A percentile compares a stretch with the other conserved stretches of the same genome.
phyloP scores from a whole-genome alignment of 37 sponge, comb jelly and placozoan genomes.

The Haliclona indistincta region DNA sequence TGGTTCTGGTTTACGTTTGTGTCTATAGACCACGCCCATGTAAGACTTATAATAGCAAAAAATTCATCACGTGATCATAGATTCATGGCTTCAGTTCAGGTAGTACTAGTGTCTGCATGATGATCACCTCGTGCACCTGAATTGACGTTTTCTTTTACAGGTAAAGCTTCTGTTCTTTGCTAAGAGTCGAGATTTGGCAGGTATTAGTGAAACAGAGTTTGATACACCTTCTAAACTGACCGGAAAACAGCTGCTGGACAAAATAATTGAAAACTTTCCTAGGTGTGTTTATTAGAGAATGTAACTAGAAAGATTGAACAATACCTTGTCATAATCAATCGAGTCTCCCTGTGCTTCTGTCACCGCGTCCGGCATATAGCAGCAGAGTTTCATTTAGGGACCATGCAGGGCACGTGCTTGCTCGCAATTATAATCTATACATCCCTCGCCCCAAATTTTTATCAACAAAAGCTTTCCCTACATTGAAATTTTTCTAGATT shows the following conservation, averaged over 20 bases:
- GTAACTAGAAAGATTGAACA: neutral
- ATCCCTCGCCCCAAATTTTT: neutral
- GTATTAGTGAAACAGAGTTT: conserved; percentile 16
- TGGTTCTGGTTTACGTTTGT: too few relatives aligned
- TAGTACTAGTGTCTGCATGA: too few relatives aligned
- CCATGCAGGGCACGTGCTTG: too few relatives aligned
- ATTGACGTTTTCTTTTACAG: conserved; percentile 17
- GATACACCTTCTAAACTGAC: neutral
- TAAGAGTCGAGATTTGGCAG: conserved; percentile 71
- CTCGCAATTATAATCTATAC: neutral
- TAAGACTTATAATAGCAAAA: neutral
- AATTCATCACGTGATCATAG: neutral
- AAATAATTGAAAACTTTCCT: conserved; percentile 39
- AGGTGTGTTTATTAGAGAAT: conserved; percentile 13
- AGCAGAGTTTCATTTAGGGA: too few relatives aligned
- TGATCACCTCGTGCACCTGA: neutral
- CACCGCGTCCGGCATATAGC: neutral
- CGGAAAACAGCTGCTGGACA: conserved; percentile 38
- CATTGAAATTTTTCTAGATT: too few relatives aligned
- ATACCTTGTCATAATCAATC: conserved; percentile 5
- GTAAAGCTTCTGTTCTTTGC: conserved; percentile 84
- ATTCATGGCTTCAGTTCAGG: neutral
- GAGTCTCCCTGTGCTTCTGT: too few relatives aligned
- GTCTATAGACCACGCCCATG: neutral
- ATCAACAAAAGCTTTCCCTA: neutral